Evolutionary conservation across 2,797 vertebrate species (phyloP), one percentile per base, ranked within the genome.

Genomic region (Mormyrops attenuatus): DNA sequence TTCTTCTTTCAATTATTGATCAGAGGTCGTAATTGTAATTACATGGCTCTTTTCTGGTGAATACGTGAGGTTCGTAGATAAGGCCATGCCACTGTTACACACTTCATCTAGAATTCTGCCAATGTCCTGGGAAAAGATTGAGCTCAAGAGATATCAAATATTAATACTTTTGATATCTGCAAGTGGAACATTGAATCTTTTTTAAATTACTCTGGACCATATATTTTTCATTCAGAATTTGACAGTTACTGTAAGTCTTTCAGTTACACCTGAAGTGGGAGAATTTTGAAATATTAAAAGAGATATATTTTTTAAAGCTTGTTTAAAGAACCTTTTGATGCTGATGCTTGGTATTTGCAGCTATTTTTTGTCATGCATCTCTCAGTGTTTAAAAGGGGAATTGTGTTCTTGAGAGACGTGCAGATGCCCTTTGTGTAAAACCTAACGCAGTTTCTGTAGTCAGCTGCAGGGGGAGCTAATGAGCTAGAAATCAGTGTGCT

Each of bases 391-490:
- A 88, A 84, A 69, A 60, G 49, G 80, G 11, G 15, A 44, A n/a
- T 11, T 4, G 30, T 34, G 26, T 85, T 85, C 8, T 53, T 49
- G 88, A 34, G 88, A 77, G 89, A 26, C 22, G 66, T 89, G 89
- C 50, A 7, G 34, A 90, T 89, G n/a, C 13, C 0, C 73, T 49
- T 13, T 44, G 1, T 34, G 38, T 44, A 41, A 44, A 44, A 44
- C 17, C 69, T 6, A 80, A 44, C 7, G 5, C 20, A 30, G 49
- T 38, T 26, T 57, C 26, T 22, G 2, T 53, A 66, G 13, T 44
- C 34, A 89, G 89, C 95, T 95, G 93, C 94, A 96, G 96, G 95
- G 94, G 95, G 95, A 66, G 95, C 95, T 95, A 93, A 93, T 92
- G 88, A 91, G 94, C 94, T 92, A 93, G 91, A 93, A 94, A 95